Conservation (phyloP, 2,113 vertebrate species). For the Scophthalmus maximus region DNA sequence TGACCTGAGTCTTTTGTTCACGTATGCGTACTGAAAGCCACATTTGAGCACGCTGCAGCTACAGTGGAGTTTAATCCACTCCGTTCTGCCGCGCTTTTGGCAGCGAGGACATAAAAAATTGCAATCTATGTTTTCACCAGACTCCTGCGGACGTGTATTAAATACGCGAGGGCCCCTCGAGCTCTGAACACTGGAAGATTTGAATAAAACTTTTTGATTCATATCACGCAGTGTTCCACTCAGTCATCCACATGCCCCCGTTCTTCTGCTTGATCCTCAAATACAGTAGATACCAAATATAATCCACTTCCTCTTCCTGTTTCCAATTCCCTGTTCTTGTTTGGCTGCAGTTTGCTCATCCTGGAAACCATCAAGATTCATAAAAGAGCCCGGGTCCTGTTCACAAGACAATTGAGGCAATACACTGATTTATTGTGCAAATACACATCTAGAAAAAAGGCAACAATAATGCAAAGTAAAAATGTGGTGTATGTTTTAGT, state of each 20-base stretch:
- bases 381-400: not conserved
- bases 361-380: constrained; percentile 6
- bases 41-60: not conserved
- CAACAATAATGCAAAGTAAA: too few species aligned
- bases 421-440: not conserved
- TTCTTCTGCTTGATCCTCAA: not conserved
- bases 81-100: not conserved
- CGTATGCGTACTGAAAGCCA: not conserved
- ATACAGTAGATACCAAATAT: constrained; percentile 26
- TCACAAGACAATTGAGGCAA: not conserved
- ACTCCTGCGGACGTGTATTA: not conserved
- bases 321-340: constrained; percentile 46
- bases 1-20: constrained; percentile 4
- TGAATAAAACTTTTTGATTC: not conserved
- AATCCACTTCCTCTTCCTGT: constrained; percentile 53
- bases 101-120: not conserved
- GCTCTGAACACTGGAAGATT: not conserved
- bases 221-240: not conserved
- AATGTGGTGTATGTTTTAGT: too few species aligned
- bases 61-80: not conserved
- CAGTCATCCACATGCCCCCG: not conserved
- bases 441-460: not conserved
- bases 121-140: constrained; percentile 5
- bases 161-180: not conserved
- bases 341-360: constrained; percentile 8